These are phyloP conservation scores for Trichogramma pretiosum DNA, from an alignment of 1,140 invertebrate species.

Conservation along the genomic window DNA sequence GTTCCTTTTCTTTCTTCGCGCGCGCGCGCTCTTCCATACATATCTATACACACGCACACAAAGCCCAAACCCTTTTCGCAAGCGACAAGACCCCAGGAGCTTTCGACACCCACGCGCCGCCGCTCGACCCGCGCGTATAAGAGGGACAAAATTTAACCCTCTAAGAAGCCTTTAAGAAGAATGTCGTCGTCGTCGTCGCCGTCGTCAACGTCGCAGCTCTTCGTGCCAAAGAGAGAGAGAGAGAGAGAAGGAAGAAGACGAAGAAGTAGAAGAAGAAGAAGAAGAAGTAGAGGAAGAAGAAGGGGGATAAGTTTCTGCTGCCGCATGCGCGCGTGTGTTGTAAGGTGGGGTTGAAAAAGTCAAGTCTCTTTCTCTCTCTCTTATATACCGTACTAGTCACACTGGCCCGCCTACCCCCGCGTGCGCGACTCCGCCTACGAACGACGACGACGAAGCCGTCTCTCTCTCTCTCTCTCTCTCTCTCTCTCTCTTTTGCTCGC, in stretches of 20 bases:
- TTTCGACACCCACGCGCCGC: conserved; percentile 24
- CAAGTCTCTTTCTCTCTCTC: no score
- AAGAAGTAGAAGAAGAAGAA: no score
- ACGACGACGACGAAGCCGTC: no score
- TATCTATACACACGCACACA: no score
- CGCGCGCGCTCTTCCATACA: conserved; percentile 8
- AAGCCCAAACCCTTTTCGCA: conserved; percentile 4
- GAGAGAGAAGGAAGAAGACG: no score
- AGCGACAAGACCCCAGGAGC: conserved; percentile 16
- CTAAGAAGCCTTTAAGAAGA: conserved; percentile 47
- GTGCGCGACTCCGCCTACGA: conserved; percentile 34
- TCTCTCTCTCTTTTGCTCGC: conserved; percentile 22
- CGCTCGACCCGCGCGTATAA: no score
- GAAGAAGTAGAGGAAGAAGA: no score
- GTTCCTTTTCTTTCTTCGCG: background rate
- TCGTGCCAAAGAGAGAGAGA: background rate
- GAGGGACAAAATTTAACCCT: conserved; percentile 42
- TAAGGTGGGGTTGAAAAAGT: conserved; percentile 39
- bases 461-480: conserved; percentile 14
- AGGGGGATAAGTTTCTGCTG: no score
- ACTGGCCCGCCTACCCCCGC: conserved; percentile 39
- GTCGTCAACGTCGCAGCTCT: conserved; percentile 43
- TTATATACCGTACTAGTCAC: no score
- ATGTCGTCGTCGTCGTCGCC: conserved; percentile 11
- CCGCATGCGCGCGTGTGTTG: no score